A percentile compares a stretch with the other conserved stretches of the same genome.
phyloP scores from a whole-genome alignment of 2,113 vertebrate genomes.

The Eulacestoma nigropectus region DNA sequence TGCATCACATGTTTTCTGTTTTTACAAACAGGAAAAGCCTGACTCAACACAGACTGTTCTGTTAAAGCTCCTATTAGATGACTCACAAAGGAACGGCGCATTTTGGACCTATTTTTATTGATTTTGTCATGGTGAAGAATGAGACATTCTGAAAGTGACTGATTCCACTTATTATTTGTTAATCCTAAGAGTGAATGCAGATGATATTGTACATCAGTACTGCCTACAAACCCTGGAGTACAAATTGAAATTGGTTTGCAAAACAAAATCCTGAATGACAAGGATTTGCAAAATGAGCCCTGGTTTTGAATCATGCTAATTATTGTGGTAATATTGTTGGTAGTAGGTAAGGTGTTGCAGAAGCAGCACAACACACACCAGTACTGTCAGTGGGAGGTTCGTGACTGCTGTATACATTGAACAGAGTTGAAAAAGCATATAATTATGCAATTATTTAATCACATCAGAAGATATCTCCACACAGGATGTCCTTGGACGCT shows the following conservation, averaged over 20 bases:
- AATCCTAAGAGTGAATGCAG: not conserved
- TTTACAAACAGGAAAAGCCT: not conserved
- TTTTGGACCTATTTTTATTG: not conserved
- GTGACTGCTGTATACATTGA: not conserved
- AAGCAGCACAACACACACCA: not conserved
- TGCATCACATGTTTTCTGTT: conserved; percentile 6
- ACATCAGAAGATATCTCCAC: not conserved
- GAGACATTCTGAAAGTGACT: not conserved
- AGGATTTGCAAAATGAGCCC: not conserved
- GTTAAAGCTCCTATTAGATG: not conserved
- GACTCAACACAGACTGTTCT: not conserved
- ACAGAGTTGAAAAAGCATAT: not conserved
- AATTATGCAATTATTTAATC: not conserved
- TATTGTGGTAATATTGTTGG: not conserved
- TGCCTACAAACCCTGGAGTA: not conserved
- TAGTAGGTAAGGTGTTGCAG: not conserved
- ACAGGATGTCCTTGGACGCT: not conserved
- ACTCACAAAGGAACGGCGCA: not conserved
- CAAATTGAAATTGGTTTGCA: not conserved
- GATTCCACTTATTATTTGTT: not conserved
- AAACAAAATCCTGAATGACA: conserved; percentile 11
- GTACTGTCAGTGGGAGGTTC: not conserved
- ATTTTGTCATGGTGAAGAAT: not conserved
- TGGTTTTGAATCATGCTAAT: not conserved
- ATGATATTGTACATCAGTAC: not conserved